Base-by-base conservation (phyloP, 2,797 vertebrate genomes). In the Gymnopithys bicolor region DNA sequence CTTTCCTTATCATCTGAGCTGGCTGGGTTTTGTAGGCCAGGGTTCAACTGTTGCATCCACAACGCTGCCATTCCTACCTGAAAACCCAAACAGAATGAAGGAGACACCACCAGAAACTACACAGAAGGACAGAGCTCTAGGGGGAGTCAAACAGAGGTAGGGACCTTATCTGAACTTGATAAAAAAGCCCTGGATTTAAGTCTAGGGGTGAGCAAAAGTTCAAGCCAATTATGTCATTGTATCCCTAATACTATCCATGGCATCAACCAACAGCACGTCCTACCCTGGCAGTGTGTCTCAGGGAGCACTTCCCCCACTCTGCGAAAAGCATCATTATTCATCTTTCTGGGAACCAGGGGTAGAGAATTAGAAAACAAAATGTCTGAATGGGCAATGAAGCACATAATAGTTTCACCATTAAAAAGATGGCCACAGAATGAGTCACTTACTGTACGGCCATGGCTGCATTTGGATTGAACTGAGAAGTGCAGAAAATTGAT, bases 321-420 rank as follows among this genome's bases (percentile, higher is more conserved):
- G 25, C 79, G 79, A 88, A 80, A 95, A 90, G 92, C n/a, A 5
- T 77, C 43, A 74, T 87, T 86, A 90, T 52, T 55, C 64, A 58
- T 30, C 17, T 84, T 93, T 90, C 89, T 86, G 77, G 79, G 89
- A 95, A 89, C 46, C 24, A 25, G 46, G 37, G 76, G 69, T 9
- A 90, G 87, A 81, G 88, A 89, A 90, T 67, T 62, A 87, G 84
- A 96, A 90, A 94, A 89, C 78, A 95, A 93, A 95, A 95, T 33
- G 77, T 51, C 86, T 94, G 90, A 94, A 96, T 55, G 76, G 85
- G 84, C 33, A 9, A 74, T 33, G 59, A 24, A 81, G 88, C 39
- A 89, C 74, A 43, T 68, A 78, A 93, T 62, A 87, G 49, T 92
- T 88, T 89, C n/a, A 18, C 70, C 60, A 80, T 85, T 92, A 73